A percentile compares a stretch with the other conserved stretches of the same genome.
Conservation (phyloP, 2,113 vertebrate genomes). For the Grammomys dolichurus region DNA sequence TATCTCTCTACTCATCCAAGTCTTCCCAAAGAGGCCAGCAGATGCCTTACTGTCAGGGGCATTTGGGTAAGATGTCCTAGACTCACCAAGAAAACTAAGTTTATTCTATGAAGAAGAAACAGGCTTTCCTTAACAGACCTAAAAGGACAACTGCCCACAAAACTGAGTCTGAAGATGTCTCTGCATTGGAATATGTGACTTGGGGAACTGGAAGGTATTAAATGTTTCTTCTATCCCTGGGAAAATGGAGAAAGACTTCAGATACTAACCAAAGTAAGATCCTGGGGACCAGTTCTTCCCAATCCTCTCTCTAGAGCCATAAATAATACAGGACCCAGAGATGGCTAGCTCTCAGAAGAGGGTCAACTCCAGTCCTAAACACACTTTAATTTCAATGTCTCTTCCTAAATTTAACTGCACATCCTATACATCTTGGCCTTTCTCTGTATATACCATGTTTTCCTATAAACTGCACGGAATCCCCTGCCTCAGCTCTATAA, state of each 20-base stretch:
- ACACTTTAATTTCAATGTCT: not conserved
- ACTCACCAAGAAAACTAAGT: not conserved
- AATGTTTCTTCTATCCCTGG: too few relatives aligned
- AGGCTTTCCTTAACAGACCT: too few relatives aligned
- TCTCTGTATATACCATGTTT: not conserved
- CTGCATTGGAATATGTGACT: not conserved
- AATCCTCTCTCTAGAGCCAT: too few relatives aligned
- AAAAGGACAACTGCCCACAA: not conserved
- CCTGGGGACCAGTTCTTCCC: fast-evolving
- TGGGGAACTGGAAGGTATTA: not conserved
- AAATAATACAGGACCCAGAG: fast-evolving
- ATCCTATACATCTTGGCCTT: not conserved
- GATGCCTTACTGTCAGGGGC: not conserved
- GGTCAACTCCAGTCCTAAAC: too few relatives aligned
- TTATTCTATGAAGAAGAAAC: not conserved
- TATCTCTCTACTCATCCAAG: not conserved
- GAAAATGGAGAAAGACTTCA: not conserved
- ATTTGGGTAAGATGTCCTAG: not conserved
- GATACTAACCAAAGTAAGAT: not conserved
- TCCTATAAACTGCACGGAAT: not conserved
- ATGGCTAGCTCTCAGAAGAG: not conserved
- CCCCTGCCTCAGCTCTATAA: too few relatives aligned
- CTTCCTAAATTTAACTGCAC: not conserved
- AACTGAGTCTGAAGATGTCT: not conserved
- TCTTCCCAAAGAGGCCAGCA: not conserved